These are phyloP conservation scores for Clitarchus hookeri DNA, from an alignment of 2,888 invertebrate species.

Conservation along the genomic window DNA sequence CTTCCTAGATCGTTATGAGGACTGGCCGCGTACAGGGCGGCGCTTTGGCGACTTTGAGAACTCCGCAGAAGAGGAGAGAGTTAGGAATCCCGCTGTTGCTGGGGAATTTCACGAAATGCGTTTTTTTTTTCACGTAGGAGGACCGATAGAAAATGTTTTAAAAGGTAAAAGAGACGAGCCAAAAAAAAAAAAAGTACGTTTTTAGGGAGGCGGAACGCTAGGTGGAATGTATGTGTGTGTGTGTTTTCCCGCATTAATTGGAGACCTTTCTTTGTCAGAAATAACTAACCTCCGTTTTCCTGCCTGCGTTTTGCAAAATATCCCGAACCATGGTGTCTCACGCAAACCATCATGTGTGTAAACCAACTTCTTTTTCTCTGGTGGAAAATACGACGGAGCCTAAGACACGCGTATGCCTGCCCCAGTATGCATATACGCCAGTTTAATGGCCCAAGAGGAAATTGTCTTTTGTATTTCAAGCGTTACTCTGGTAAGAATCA, in stretches of 20 bases:
- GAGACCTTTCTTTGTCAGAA: not conserved
- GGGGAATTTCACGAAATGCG: not conserved
- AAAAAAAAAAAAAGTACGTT: not conserved
- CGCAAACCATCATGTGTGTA: not conserved
- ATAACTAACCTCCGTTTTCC: not conserved
- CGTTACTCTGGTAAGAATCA: too few species aligned
- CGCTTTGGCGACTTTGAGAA: not conserved
- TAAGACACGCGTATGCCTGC: too few species aligned
- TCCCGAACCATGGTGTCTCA: not conserved
- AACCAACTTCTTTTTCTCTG: too few species aligned
- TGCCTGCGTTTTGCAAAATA: not conserved
- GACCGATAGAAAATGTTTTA: not conserved
- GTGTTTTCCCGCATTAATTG: not conserved
- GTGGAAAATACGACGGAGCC: too few species aligned
- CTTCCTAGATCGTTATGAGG: slow-evolving; percentile 18
- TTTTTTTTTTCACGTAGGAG: not conserved
- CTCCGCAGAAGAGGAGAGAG: not conserved
- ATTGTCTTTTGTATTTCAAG: too few species aligned
- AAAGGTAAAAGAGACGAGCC: not conserved
- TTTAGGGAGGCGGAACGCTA: not conserved
- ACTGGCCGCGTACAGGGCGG: not conserved
- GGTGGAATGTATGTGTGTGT: not conserved
- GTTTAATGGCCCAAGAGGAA: too few species aligned
- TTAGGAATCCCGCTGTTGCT: not conserved
- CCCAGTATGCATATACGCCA: too few species aligned